A percentile compares a stretch with the other conserved stretches of the same genome.
Evolutionary conservation across 1,140 invertebrate species (phyloP).

Genomic region (Battus philenor): DNA sequence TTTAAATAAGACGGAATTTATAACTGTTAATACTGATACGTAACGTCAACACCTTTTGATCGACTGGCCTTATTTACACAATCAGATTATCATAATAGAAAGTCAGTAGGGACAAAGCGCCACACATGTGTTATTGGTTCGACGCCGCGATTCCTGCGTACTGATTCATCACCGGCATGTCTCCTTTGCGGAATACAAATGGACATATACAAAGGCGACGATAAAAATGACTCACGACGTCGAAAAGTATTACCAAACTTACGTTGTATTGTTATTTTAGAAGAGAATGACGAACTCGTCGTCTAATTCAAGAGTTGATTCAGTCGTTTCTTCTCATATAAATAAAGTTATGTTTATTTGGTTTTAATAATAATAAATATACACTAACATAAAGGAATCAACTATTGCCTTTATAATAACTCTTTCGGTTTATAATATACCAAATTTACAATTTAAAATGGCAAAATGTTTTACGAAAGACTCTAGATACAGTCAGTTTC

Average conservation of each 20-base stretch:
- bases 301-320: not conserved
- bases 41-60: too few species aligned
- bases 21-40: too few species aligned
- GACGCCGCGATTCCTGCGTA: constrained; percentile 7
- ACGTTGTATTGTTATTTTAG: constrained; percentile 7
- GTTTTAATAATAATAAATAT: too few species aligned
- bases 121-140: constrained; percentile 7
- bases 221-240: constrained; percentile 10
- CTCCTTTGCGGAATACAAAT: constrained; percentile 10
- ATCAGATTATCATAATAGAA: constrained; percentile 15
- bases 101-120: constrained; percentile 8
- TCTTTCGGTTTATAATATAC: too few species aligned
- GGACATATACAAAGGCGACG: constrained; percentile 9
- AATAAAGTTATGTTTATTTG: too few species aligned
- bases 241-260: constrained; percentile 16
- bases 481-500: too few species aligned
- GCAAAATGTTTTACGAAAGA: too few species aligned
- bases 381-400: too few species aligned
- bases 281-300: constrained; percentile 6
- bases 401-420: too few species aligned
- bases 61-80: constrained; percentile 1
- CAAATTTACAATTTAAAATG: too few species aligned
- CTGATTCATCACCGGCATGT: constrained; percentile 11
- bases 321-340: too few species aligned
- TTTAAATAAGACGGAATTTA: too few species aligned